phyloP scores from a whole-genome alignment of 2,797 vertebrate genomes.

The Sternotherus odoratus region DNA sequence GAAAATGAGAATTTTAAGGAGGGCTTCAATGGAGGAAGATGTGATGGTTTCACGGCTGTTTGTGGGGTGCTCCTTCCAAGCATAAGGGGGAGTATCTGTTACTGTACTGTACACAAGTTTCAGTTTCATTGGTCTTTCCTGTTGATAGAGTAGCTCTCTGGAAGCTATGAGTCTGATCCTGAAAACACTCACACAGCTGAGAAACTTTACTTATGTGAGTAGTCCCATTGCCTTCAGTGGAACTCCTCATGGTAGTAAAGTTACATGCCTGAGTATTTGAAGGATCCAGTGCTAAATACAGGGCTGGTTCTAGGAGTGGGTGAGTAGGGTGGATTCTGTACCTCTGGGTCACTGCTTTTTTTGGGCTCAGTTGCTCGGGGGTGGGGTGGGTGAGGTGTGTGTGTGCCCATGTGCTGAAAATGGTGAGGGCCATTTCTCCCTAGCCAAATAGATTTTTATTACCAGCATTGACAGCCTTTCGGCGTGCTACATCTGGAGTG shows the following conservation, averaged over 20 bases:
- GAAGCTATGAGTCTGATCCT: neutral
- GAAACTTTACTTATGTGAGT: neutral
- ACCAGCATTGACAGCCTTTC: neutral
- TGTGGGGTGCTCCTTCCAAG: no score
- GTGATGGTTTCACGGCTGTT: no score
- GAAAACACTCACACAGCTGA: neutral
- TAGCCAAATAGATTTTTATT: neutral
- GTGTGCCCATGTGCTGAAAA: no score
- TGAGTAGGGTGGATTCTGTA: neutral
- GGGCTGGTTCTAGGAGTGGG: neutral
- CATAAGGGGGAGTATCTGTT: no score
- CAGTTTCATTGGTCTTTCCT: neutral
- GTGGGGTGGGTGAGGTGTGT: fast-evolving
- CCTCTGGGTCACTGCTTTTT: neutral
- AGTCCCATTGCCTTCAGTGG: neutral
- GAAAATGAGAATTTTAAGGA: no score
- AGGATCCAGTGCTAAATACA: neutral
- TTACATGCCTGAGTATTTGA: neutral
- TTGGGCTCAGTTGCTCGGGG: neutral
- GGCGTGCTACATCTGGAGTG: neutral
- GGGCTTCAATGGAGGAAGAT: no score
- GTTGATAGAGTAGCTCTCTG: neutral
- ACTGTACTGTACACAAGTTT: no score
- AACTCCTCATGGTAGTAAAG: neutral
- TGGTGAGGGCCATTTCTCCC: no score